Conservation (phyloP, 2,113 vertebrate species). For the Beaufortia kweichowensis region DNA sequence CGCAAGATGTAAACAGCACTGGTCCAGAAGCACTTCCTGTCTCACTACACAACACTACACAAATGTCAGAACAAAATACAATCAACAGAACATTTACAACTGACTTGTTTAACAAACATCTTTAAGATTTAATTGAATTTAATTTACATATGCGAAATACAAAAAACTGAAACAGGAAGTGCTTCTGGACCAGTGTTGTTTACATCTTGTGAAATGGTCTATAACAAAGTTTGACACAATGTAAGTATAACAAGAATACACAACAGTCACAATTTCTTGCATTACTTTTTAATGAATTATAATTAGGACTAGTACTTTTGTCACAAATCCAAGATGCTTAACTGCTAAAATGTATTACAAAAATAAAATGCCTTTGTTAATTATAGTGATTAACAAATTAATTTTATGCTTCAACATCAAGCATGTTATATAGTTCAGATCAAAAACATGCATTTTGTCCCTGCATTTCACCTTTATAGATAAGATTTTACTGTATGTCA, state of each 20-base stretch:
- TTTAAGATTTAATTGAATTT: too few relatives aligned
- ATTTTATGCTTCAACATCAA: conserved; percentile 57
- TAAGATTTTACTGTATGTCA: conserved; percentile 40
- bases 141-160: too few relatives aligned
- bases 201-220: too few relatives aligned
- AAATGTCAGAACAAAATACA: too few relatives aligned
- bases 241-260: conserved; percentile 19
- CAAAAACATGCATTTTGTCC: conserved; percentile 46
- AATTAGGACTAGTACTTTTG: conserved; percentile 24
- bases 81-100: too few relatives aligned
- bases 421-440: conserved; percentile 46
- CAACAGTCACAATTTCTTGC: conserved; percentile 34
- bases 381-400: conserved; percentile 51
- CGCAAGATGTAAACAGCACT: too few relatives aligned
- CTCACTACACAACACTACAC: too few relatives aligned
- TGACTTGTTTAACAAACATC: too few relatives aligned
- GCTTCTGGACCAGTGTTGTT: too few relatives aligned
- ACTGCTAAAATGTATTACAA: conserved; percentile 57
- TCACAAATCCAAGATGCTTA: conserved; percentile 54
- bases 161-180: too few relatives aligned
- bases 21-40: too few relatives aligned
- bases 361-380: conserved; percentile 60
- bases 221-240: too few relatives aligned
- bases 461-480: conserved; percentile 43
- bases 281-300: conserved; percentile 34